A percentile compares a stretch with the other conserved stretches of the same genome.
Conservation (phyloP, 2,797 vertebrate genomes). For the Oryzias sinensis region DNA sequence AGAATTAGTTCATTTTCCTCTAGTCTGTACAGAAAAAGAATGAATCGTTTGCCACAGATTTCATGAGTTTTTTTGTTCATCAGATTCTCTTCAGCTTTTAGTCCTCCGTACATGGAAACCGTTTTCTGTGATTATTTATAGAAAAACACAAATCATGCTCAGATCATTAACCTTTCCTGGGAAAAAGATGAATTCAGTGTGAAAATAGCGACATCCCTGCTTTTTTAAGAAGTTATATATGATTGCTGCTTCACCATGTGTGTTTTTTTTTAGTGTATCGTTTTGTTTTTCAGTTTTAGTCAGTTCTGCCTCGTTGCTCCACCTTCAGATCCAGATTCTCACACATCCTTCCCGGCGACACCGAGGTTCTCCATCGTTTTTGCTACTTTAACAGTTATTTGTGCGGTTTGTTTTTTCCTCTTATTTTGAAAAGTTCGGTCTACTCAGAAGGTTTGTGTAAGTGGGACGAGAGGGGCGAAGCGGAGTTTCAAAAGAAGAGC, state of each 20-base stretch:
- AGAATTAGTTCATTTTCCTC: conserved; percentile 86
- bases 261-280: not conserved
- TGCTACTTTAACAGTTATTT: conserved; percentile 4
- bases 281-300: not conserved
- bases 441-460: conserved; percentile 62
- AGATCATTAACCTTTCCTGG: conserved; percentile 32
- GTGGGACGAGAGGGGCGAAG: conserved; percentile 44
- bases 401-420: not conserved
- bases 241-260: conserved; percentile 24
- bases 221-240: conserved; percentile 22
- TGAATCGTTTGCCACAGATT: conserved; percentile 75
- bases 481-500: conserved; percentile 21
- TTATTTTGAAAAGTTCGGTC: conserved; percentile 24
- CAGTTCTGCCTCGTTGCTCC: too few species aligned
- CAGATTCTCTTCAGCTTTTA: conserved; percentile 41
- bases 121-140: conserved; percentile 57
- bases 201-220: conserved; percentile 21
- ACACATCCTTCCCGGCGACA: too few species aligned
- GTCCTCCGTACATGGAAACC: conserved; percentile 48
- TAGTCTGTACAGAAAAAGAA: conserved; percentile 87
- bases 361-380: not conserved
- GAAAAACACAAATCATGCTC: conserved; percentile 34
- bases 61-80: conserved; percentile 26
- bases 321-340: too few species aligned
- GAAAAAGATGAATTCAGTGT: conserved; percentile 22